Base-by-base conservation (phyloP, 2,888 invertebrate genomes). In the Dioctria rufipes region DNA sequence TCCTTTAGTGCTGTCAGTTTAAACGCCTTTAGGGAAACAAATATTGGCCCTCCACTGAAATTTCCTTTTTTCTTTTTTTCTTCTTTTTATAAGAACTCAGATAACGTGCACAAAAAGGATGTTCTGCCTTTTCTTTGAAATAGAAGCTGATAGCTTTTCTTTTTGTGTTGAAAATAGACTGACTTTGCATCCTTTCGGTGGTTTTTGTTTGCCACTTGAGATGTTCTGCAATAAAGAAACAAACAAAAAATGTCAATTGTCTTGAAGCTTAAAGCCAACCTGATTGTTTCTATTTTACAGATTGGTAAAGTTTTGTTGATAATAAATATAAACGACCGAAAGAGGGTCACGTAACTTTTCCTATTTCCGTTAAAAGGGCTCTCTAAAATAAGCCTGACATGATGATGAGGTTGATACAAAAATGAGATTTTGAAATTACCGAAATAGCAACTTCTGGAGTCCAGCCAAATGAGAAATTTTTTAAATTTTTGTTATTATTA, bases 191-290 rank as follows among this genome's bases (percentile, higher is more conserved):
- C 11, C 11, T 65, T 40, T 51, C 37, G 49, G 51, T 25, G 0
- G 51, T 25, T n/a, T 54, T 54, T 11, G 4, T 54, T 54, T 54
- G 3, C 11, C 11, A 3, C 4, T 54, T 54, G 4, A 11, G 54
- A 54, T 54, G n/a, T 54, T 54, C 11, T 54, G n/a, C n/a, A 9
- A 69, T 9, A 69, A 49, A 43, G 43, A 0, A 66, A 66, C 25
- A 49, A 69, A 9, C 11, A 69, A 37, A 37, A 51, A 51, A 69
- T 69, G 69, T 69, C 25, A 69, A 69, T 51, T 69, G 69, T 51
- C 51, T 3, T 25, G 37, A 43, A 51, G 37, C 25, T 49, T 51
- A 69, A 25, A 69, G 43, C 49, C 49, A 46, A 46, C 5, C 49
- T 46, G 9, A 9, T 46, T 1, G 9, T 46, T 46, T 5, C 9